Evolutionary conservation across 2,113 vertebrate genomes (phyloP), one percentile per base, ranked within the genome.

Genomic region (Larimichthys polyactis): DNA sequence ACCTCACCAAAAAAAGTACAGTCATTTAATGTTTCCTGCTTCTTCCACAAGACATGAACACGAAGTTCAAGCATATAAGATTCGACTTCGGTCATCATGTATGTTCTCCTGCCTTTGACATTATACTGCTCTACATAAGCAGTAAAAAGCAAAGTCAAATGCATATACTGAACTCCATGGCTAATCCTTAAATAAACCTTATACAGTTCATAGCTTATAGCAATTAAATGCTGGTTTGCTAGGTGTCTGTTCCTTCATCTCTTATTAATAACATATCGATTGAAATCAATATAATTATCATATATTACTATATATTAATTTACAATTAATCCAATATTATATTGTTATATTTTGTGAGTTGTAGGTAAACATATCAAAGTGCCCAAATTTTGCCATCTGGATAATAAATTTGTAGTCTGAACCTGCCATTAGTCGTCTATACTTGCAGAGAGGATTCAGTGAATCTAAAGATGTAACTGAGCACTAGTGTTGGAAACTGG

Each of bases 11-110:
- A 29, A 27, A 3, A 58, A 67, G 19, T 44, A 49, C 9, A 62
- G 12, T 59, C 15, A 70, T 54, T 52, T 15, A 36, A 15, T 12
- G 51, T 58, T 73, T 78, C 36, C 46, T 74, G 36, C 57, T 43
- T 67, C 40, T 51, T 51, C 15, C 49, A 64, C 36, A 57, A 58
- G 43, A 72, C 36, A 67, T 59, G 27, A 55, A 7, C 11, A 24
- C 40, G 5, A 48, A 8, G 17, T 14, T 27, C 29, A 69, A 32
- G 17, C n/a, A 54, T 48, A 20, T 58, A 4, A 32, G 15, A 59
- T 52, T 62, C 20, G 29, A 54, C 46, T 44, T 58, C 4, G 29
- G n/a, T 19, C 54, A 8, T 54, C 1, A 22, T n/a, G 16, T 43
- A 54, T 12, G 29, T 19, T 22, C 24, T 58, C 43, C 52, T 36